phyloP scores from a whole-genome alignment of 2,888 invertebrate genomes.

The Ophonus ardosiacus region DNA sequence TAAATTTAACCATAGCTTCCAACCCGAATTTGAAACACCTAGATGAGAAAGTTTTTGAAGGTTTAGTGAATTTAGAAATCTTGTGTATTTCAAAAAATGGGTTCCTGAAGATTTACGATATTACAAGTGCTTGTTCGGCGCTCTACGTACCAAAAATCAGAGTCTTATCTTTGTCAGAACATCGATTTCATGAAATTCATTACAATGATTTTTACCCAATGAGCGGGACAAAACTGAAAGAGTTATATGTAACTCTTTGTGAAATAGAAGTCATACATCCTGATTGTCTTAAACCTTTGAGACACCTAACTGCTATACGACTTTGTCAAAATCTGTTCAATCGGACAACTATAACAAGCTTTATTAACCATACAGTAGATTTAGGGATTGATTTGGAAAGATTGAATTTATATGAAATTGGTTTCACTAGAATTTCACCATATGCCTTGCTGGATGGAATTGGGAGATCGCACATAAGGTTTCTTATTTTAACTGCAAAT shows the following conservation, averaged over 20 bases:
- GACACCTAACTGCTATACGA: conserved; percentile 75
- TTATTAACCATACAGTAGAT: conserved; percentile 74
- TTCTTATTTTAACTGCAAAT: conserved; percentile 77
- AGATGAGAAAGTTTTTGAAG: conserved; percentile 76
- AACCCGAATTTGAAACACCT: conserved; percentile 76
- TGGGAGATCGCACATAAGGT: conserved; percentile 77
- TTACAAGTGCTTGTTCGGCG: conserved; percentile 76
- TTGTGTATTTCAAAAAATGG: conserved; percentile 79
- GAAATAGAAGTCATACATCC: conserved; percentile 78
- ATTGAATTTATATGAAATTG: conserved; percentile 78
- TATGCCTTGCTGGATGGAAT: conserved; percentile 76
- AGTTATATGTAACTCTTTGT: conserved; percentile 77
- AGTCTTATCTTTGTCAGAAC: conserved; percentile 78
- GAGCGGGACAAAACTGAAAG: conserved; percentile 75
- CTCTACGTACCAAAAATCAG: conserved; percentile 75
- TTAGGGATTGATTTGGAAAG: conserved; percentile 74
- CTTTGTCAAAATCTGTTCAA: conserved; percentile 79
- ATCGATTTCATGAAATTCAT: conserved; percentile 76
- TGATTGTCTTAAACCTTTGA: conserved; percentile 76
- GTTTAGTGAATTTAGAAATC: conserved; percentile 76
- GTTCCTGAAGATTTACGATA: conserved; percentile 75
- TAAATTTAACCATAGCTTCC: conserved; percentile 78
- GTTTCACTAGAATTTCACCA: conserved; percentile 78
- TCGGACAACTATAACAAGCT: conserved; percentile 74
- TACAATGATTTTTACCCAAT: conserved; percentile 76